These are phyloP conservation scores for rat (Rattus norvegicus) DNA, from an alignment of 2,113 vertebrate species.

Conservation along the genomic window DNA sequence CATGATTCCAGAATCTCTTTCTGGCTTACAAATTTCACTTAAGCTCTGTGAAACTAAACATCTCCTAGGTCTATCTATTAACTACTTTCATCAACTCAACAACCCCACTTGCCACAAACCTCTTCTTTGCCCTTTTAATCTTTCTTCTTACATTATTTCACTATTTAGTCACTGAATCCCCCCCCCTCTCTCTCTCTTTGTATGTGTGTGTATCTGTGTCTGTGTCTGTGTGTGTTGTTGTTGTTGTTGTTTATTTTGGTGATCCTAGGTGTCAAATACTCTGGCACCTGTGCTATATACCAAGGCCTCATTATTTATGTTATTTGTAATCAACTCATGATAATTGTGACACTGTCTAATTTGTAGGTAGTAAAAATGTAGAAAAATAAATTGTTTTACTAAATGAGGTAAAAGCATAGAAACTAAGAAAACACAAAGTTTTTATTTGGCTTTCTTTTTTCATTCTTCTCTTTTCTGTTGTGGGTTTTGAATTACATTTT, in stretches of 20 bases:
- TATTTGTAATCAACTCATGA: neutral
- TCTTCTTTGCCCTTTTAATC: neutral
- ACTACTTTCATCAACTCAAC: neutral
- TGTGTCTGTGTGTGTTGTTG: no score
- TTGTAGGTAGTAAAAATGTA: neutral
- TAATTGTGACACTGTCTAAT: neutral
- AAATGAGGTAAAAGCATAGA: neutral
- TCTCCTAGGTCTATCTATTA: neutral
- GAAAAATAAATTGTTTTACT: neutral
- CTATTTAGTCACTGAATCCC: neutral
- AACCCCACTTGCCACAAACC: neutral
- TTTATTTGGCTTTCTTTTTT: neutral
- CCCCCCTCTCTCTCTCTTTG: no score
- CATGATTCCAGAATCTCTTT: neutral
- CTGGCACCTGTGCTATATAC: fast-evolving
- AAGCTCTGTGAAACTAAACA: neutral
- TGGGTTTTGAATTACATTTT: neutral
- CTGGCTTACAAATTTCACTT: neutral
- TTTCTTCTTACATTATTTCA: neutral
- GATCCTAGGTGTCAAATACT: neutral
- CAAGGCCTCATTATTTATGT: neutral
- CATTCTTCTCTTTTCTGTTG: neutral
- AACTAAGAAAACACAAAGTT: neutral
- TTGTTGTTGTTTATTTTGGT: neutral
- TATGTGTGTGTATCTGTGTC: no score